Evolutionary conservation across 2,888 invertebrate species (phyloP).

Genomic region (Thelaira solivaga): DNA sequence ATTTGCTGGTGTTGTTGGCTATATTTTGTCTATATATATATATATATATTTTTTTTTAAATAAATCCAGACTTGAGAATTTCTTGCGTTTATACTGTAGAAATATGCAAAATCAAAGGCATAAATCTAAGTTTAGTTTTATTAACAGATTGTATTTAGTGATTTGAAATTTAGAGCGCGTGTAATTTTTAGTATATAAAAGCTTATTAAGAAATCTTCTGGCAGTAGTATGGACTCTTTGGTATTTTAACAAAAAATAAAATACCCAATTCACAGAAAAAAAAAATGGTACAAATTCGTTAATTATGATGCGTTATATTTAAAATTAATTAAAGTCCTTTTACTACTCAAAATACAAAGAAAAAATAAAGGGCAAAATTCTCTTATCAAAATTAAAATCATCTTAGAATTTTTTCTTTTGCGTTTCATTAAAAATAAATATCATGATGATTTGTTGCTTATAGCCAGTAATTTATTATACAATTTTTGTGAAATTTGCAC

Average conservation of each 20-base stretch:
- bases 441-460: constrained; percentile 5
- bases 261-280: constrained; percentile 70
- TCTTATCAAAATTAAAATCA: constrained; percentile 32
- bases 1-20: constrained; percentile 31
- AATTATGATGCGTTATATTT: constrained; percentile 10
- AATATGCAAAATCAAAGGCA: constrained; percentile 53
- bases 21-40: too few relatives aligned
- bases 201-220: constrained; percentile 77
- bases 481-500: neutral
- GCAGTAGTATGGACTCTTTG: constrained; percentile 77
- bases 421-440: too few relatives aligned
- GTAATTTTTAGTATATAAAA: constrained; percentile 61
- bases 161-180: constrained; percentile 63
- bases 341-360: constrained; percentile 53
- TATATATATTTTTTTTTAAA: constrained; percentile 25
- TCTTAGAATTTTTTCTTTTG: too few relatives aligned
- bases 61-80: constrained; percentile 65
- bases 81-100: constrained; percentile 55
- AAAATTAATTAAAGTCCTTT: constrained; percentile 44
- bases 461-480: constrained; percentile 47
- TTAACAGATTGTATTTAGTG: constrained; percentile 45
- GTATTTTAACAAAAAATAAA: constrained; percentile 70
- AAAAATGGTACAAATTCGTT: constrained; percentile 9
- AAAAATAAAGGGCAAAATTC: constrained; percentile 29
- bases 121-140: constrained; percentile 32